Evolutionary conservation across 2,888 invertebrate genomes (phyloP).

Genomic region (Dascillus cervinus): DNA sequence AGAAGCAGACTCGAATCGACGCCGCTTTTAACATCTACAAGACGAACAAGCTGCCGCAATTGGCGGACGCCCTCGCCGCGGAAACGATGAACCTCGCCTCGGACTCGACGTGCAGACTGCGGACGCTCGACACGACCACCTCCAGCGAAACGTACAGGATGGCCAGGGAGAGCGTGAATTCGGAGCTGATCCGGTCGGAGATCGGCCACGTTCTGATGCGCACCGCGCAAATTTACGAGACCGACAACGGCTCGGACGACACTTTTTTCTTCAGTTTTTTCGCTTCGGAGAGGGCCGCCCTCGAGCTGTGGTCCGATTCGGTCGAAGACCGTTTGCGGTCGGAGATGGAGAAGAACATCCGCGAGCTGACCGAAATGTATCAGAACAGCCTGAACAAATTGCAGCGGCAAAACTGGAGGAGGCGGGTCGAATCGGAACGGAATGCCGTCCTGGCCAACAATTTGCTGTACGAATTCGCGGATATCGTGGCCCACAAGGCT

Average conservation of each 20-base stretch:
- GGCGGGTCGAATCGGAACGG: slow-evolving; percentile 44
- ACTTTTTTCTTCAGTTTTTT: slow-evolving; percentile 54
- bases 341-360: slow-evolving; percentile 64
- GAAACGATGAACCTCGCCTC: slow-evolving; percentile 58
- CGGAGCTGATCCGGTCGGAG: slow-evolving; percentile 69
- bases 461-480: slow-evolving; percentile 58
- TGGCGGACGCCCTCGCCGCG: slow-evolving; percentile 62
- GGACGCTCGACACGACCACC: slow-evolving; percentile 54
- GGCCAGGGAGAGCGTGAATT: slow-evolving; percentile 67
- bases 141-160: slow-evolving; percentile 69
- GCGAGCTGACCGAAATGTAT: slow-evolving; percentile 59
- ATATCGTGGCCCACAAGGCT: slow-evolving; percentile 65
- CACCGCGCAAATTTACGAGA: slow-evolving; percentile 63
- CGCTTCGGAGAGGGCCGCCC: slow-evolving; percentile 59
- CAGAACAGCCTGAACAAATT: slow-evolving; percentile 55
- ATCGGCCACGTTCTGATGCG: slow-evolving; percentile 65
- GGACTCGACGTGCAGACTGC: slow-evolving; percentile 43
- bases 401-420: slow-evolving; percentile 45
- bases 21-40: slow-evolving; percentile 47
- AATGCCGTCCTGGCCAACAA: slow-evolving; percentile 44
- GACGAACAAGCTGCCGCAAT: slow-evolving; percentile 57
- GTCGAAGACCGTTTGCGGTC: slow-evolving; percentile 63
- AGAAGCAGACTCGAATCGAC: slow-evolving; percentile 15
- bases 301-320: slow-evolving; percentile 69
- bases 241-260: slow-evolving; percentile 45